A percentile compares a stretch with the other conserved stretches of the same genome.
These are phyloP conservation scores for Typhlichthys eigenmanni DNA, from an alignment of 2,797 vertebrate species.

Conservation along the genomic window DNA sequence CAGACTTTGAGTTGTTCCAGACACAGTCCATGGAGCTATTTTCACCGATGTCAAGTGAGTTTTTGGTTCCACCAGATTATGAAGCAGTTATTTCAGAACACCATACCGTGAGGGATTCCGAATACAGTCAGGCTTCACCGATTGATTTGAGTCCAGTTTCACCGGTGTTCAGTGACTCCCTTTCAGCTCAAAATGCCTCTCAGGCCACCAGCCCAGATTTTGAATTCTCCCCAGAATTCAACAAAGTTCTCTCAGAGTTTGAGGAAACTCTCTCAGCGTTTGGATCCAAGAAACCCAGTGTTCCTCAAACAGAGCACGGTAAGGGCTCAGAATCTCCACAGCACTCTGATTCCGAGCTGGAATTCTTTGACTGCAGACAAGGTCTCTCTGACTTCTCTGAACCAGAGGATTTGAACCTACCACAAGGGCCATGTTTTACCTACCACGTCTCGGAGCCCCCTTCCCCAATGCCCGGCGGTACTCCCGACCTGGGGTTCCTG, in stretches of 20 bases:
- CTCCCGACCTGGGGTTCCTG: conserved; percentile 36
- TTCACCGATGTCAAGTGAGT: conserved; percentile 49
- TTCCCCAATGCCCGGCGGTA: conserved; percentile 58
- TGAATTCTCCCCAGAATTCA: conserved; percentile 53
- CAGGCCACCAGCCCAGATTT: conserved; percentile 29
- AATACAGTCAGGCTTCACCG: conserved; percentile 35
- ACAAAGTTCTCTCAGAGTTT: conserved; percentile 54
- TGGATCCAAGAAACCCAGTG: conserved; percentile 19
- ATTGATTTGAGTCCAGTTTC: conserved; percentile 47
- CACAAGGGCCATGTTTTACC: conserved; percentile 10
- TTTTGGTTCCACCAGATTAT: conserved; percentile 54
- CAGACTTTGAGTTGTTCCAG: conserved; percentile 27
- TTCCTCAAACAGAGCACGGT: conserved; percentile 3
- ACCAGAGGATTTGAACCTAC: conserved; percentile 48
- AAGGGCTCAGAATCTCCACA: conserved; percentile 39
- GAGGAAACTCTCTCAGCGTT: conserved; percentile 49
- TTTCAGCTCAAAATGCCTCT: conserved; percentile 23
- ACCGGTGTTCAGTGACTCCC: conserved; percentile 42
- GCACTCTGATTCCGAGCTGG: conserved; percentile 63
- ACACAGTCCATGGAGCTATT: conserved; percentile 42
- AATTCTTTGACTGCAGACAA: conserved; percentile 78
- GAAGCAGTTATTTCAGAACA: conserved; percentile 52
- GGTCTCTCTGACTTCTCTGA: conserved; percentile 69
- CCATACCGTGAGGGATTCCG: conserved; percentile 47
- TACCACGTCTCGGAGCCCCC: conserved; percentile 66